Evolutionary conservation across 2,797 vertebrate genomes (phyloP).

Genomic region (Lerista edwardsae): DNA sequence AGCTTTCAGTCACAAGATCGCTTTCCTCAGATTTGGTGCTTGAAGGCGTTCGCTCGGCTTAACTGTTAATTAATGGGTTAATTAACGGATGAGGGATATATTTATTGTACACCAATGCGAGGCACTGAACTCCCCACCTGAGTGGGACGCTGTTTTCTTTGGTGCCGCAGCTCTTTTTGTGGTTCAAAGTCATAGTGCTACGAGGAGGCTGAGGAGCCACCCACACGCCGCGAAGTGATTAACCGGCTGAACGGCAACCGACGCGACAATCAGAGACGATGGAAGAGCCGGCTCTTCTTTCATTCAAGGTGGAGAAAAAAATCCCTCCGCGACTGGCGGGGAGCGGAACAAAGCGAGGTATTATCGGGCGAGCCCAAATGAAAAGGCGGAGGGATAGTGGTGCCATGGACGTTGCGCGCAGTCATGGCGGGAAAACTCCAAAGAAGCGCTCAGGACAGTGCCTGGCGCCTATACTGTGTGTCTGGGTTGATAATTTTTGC

Average conservation of each 20-base stretch:
- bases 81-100: background rate
- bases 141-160: background rate
- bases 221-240: background rate
- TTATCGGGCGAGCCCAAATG: background rate
- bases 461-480: no score
- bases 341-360: background rate
- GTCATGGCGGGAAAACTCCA: background rate
- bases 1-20: no score
- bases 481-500: background rate
- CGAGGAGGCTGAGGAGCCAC: background rate
- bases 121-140: background rate
- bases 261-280: no score
- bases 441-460: background rate
- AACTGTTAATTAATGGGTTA: no score
- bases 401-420: background rate
- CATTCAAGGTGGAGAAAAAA: no score
- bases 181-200: no score
- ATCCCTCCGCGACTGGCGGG: accelerated
- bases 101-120: background rate
- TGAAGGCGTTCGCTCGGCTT: no score
- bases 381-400: background rate
- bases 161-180: no score
- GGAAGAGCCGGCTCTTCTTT: background rate
- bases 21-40: no score
- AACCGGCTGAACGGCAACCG: no score